Evolutionary conservation across 1,140 invertebrate species (phyloP).

Genomic region (Sitodiplosis mosellana): DNA sequence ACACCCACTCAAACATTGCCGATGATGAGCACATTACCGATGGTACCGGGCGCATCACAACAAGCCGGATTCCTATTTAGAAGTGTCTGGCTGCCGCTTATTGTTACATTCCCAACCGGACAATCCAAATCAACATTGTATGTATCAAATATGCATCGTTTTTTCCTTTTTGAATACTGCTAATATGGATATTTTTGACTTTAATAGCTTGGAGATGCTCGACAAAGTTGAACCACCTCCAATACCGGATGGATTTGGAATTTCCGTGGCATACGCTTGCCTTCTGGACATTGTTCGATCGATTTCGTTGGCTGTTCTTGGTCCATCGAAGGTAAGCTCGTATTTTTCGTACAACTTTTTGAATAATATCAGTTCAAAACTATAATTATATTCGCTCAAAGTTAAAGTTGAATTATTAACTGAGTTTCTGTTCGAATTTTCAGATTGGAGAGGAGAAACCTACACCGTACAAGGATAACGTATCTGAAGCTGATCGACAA

Average conservation of each 20-base stretch:
- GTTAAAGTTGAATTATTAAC: no score
- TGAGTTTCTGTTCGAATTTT: neutral
- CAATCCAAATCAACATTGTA: conserved; percentile 77
- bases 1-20: neutral
- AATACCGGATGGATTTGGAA: conserved; percentile 87
- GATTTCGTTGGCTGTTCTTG: conserved; percentile 46
- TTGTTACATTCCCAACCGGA: conserved; percentile 65
- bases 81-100: conserved; percentile 78
- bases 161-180: neutral
- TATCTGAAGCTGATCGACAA: conserved; percentile 31
- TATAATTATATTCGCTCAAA: neutral
- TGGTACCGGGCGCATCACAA: conserved; percentile 59
- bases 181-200: conserved; percentile 3
- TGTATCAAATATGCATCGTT: no score
- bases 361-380: neutral
- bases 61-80: conserved; percentile 85
- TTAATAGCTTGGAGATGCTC: conserved; percentile 75
- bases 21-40: conserved; percentile 31
- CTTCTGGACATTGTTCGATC: conserved; percentile 75
- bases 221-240: conserved; percentile 86
- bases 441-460: conserved; percentile 17
- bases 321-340: conserved; percentile 14
- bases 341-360: neutral
- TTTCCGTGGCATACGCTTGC: conserved; percentile 85
- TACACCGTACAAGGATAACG: conserved; percentile 26